Percentiles rank a stretch among this genome's conserved stretches.
Evolutionary conservation across 2,113 vertebrate genomes (phyloP).

Genomic region (Empidonax alnorum): DNA sequence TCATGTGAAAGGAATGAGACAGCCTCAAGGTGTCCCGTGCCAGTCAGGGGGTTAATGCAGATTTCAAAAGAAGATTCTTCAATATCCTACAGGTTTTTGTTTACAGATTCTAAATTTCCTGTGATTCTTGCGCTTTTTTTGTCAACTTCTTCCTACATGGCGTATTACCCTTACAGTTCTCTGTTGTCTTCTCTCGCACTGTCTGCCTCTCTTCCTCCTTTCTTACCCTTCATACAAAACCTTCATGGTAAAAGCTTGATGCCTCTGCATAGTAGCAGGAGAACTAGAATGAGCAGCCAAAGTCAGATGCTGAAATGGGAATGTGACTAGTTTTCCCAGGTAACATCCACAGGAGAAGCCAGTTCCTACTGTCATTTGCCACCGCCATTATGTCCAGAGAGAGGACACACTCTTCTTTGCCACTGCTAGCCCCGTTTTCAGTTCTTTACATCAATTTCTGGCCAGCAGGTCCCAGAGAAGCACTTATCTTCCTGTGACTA

Average conservation of each 20-base stretch:
- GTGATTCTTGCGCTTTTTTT: background rate
- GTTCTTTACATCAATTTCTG: background rate
- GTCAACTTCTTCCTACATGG: background rate
- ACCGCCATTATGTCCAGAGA: background rate
- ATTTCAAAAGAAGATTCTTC: background rate
- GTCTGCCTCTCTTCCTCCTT: background rate
- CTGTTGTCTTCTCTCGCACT: background rate
- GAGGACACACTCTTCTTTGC: background rate
- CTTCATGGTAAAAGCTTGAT: background rate
- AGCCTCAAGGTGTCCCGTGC: background rate
- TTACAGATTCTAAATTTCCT: background rate
- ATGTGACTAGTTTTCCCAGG: background rate
- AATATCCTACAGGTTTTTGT: background rate
- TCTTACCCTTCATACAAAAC: background rate
- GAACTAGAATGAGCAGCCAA: background rate
- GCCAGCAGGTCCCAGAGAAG: background rate
- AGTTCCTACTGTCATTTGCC: background rate
- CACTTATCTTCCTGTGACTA: background rate
- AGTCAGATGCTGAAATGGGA: background rate
- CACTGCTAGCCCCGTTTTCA: background rate
- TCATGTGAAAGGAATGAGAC: background rate
- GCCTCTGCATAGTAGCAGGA: background rate
- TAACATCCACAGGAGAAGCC: accelerated
- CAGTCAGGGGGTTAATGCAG: background rate
- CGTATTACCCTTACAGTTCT: accelerated